Evolutionary conservation across 2,113 vertebrate species (phyloP).

Genomic region (Bufo gargarizans): DNA sequence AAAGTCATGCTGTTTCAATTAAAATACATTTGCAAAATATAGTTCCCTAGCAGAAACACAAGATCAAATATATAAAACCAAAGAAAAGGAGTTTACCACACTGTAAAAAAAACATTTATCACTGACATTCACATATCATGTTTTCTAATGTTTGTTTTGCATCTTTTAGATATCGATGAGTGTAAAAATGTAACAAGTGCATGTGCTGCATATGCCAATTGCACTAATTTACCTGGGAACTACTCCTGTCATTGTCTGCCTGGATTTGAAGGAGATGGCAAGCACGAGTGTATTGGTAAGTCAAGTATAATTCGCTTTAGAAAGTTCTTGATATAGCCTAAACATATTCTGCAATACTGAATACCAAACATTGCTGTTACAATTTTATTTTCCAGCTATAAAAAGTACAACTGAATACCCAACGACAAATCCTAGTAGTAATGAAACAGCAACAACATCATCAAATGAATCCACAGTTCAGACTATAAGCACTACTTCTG

Average conservation of each 20-base stretch:
- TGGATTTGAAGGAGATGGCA: conserved; percentile 9
- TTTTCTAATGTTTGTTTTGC: too few relatives aligned
- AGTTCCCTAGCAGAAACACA: too few relatives aligned
- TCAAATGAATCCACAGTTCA: neutral
- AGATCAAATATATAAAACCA: too few relatives aligned
- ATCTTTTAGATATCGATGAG: conserved; percentile 41
- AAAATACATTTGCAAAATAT: too few relatives aligned
- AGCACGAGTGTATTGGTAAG: conserved; percentile 31
- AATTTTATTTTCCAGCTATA: neutral
- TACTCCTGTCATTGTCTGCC: neutral
- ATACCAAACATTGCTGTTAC: neutral
- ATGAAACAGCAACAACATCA: neutral
- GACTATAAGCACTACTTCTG: neutral
- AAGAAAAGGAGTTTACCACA: too few relatives aligned
- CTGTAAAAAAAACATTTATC: too few relatives aligned
- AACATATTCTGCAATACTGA: neutral
- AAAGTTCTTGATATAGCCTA: neutral
- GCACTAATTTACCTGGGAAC: conserved; percentile 18
- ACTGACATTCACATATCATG: too few relatives aligned
- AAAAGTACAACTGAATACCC: neutral
- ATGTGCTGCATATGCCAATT: conserved; percentile 18
- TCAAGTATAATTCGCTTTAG: neutral
- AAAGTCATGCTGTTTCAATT: too few relatives aligned
- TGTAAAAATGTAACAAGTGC: neutral
- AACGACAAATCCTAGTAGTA: neutral